A percentile compares a stretch with the other conserved stretches of the same genome.
phyloP scores from a whole-genome alignment of 2,113 vertebrate genomes.

The Tragulus kanchil region DNA sequence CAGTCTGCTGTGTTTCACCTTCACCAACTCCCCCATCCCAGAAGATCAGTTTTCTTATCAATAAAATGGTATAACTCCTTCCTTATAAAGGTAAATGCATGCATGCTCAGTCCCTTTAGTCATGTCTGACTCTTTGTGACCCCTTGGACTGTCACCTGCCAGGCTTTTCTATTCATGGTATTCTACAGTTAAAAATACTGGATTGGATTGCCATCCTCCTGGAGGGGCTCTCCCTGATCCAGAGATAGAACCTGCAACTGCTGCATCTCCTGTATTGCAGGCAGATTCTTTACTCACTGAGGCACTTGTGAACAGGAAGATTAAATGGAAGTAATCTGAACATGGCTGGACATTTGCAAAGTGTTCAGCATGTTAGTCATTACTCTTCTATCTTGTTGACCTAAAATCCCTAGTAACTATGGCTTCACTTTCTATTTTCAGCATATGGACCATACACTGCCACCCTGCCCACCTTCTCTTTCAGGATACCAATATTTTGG shows the following conservation, averaged over 20 bases:
- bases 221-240: too few relatives aligned
- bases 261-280: too few relatives aligned
- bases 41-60: not conserved
- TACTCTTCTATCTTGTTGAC: not conserved
- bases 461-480: not conserved
- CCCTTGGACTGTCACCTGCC: too few relatives aligned
- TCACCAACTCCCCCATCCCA: not conserved
- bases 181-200: too few relatives aligned
- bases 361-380: not conserved
- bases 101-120: too few relatives aligned
- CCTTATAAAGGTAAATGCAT: too few relatives aligned
- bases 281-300: too few relatives aligned
- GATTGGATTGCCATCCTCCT: too few relatives aligned
- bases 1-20: fast-evolving
- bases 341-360: fast-evolving
- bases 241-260: too few relatives aligned
- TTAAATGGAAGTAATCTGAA: not conserved
- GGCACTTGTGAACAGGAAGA: not conserved
- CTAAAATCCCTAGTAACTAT: not conserved
- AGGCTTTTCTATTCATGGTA: too few relatives aligned
- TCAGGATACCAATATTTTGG: not conserved
- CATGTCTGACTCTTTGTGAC: too few relatives aligned
- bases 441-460: not conserved
- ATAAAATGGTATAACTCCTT: not conserved
- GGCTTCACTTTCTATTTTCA: not conserved